phyloP scores from a whole-genome alignment of 2,797 vertebrate genomes.

The Siniperca scherzeri region DNA sequence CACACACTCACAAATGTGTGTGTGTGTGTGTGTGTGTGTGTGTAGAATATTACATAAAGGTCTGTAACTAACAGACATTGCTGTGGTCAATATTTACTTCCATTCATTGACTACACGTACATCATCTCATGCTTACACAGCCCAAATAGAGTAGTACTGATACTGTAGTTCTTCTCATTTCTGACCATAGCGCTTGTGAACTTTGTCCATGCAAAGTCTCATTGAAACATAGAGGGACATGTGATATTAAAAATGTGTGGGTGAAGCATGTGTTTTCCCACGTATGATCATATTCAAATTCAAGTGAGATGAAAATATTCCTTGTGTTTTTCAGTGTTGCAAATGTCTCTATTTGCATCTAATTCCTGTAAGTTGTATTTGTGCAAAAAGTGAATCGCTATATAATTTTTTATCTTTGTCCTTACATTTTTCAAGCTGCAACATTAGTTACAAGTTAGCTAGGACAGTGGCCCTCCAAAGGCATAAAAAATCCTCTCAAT shows the following conservation, averaged over 20 bases:
- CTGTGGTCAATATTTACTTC: constrained; percentile 22
- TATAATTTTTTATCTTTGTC: not conserved
- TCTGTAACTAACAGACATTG: not conserved
- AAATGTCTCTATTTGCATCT: constrained; percentile 57
- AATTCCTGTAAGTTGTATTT: not conserved
- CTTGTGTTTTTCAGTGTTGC: constrained; percentile 18
- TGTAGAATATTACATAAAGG: not conserved
- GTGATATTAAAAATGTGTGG: not conserved
- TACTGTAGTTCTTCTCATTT: not conserved
- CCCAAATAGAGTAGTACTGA: not conserved
- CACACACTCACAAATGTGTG: not conserved
- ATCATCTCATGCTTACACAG: not conserved
- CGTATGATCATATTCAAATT: constrained; percentile 58
- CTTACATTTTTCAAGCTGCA: not conserved
- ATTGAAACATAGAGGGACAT: not conserved
- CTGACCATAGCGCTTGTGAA: not conserved
- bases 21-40: not conserved
- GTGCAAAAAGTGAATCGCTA: not conserved
- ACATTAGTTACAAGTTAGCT: not conserved
- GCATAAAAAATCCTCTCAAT: not conserved
- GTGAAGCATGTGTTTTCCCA: not conserved
- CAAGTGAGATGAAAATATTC: constrained; percentile 1
- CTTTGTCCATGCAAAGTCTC: constrained; percentile 47
- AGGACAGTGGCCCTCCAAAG: too few species aligned
- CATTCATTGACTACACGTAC: not conserved